These are phyloP conservation scores for Strigamia transsilvanica DNA, from an alignment of 2,888 invertebrate species.

Conservation along the genomic window DNA sequence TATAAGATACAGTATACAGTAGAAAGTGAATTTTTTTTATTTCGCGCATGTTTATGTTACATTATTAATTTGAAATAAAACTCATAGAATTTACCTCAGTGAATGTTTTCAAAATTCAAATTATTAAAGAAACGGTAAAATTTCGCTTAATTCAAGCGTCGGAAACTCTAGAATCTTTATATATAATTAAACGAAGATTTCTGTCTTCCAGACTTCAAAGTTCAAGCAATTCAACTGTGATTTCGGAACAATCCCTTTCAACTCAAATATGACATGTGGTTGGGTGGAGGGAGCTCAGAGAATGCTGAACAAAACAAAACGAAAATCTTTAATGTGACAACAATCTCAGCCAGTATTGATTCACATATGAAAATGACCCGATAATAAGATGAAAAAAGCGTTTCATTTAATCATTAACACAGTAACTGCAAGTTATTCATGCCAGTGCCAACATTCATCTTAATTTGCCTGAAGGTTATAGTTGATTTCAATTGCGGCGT, in stretches of 20 bases:
- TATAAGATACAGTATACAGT: no score
- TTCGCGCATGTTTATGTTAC: not conserved
- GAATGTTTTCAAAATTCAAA: not conserved
- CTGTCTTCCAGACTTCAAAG: not conserved
- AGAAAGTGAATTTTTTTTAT: no score
- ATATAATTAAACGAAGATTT: not conserved
- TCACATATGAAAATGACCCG: not conserved
- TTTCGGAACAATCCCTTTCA: not conserved
- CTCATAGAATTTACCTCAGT: not conserved
- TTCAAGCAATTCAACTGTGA: not conserved
- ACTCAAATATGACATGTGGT: conserved; percentile 1
- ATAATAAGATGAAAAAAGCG: not conserved
- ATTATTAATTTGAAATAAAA: not conserved
- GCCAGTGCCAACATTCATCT: not conserved
- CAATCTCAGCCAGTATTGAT: not conserved
- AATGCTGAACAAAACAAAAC: not conserved
- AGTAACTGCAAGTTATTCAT: conserved; percentile 10
- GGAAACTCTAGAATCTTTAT: not conserved
- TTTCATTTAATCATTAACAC: not conserved
- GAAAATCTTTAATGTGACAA: not conserved
- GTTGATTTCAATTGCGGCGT: conserved; percentile 1
- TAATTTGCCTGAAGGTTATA: not conserved
- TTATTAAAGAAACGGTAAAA: not conserved
- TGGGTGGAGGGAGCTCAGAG: not conserved
- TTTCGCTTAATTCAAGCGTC: no score